These are phyloP conservation scores for Epizoanthus scotinus DNA, from an alignment of 92 coral and sea anemone genomes.

Conservation along the genomic window DNA sequence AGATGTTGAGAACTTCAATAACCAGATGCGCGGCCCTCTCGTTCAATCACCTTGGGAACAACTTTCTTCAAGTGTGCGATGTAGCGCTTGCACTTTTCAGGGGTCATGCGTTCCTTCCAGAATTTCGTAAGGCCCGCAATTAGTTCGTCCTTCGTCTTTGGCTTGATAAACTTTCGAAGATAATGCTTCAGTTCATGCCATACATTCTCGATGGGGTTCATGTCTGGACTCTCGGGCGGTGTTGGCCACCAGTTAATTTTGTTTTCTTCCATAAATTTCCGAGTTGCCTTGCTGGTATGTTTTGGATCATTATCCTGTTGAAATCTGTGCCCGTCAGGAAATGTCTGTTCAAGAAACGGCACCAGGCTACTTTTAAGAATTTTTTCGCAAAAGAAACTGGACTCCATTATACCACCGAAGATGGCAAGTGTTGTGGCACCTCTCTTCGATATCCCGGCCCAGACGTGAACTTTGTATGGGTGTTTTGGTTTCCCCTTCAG, in stretches of 20 bases:
- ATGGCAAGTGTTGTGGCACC: slow-evolving; percentile 48
- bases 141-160: slow-evolving; percentile 40
- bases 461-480: slow-evolving; percentile 58
- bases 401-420: slow-evolving; percentile 53
- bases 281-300: slow-evolving; percentile 23
- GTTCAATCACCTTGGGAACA: slow-evolving; percentile 40
- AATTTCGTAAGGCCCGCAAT: slow-evolving; percentile 5
- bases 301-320: slow-evolving; percentile 45
- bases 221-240: slow-evolving; percentile 43
- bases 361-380: slow-evolving; percentile 24
- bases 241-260: slow-evolving; percentile 51
- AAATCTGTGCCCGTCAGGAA: slow-evolving; percentile 49
- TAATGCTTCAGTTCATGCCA: slow-evolving; percentile 51
- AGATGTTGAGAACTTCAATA: not conserved
- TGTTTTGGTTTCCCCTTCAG: slow-evolving; percentile 56
- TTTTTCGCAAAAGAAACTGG: slow-evolving; percentile 15
- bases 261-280: slow-evolving; percentile 12
- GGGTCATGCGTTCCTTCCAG: slow-evolving; percentile 24
- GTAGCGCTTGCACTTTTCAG: slow-evolving; percentile 22
- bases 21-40: slow-evolving; percentile 39
- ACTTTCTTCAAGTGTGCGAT: slow-evolving; percentile 38
- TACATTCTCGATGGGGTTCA: slow-evolving; percentile 45
- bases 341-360: slow-evolving; percentile 43
- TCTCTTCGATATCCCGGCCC: slow-evolving; percentile 56
- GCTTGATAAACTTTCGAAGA: slow-evolving; percentile 22